phyloP scores from a whole-genome alignment of 2,797 vertebrate species.

The Brotogeris chrysoptera region DNA sequence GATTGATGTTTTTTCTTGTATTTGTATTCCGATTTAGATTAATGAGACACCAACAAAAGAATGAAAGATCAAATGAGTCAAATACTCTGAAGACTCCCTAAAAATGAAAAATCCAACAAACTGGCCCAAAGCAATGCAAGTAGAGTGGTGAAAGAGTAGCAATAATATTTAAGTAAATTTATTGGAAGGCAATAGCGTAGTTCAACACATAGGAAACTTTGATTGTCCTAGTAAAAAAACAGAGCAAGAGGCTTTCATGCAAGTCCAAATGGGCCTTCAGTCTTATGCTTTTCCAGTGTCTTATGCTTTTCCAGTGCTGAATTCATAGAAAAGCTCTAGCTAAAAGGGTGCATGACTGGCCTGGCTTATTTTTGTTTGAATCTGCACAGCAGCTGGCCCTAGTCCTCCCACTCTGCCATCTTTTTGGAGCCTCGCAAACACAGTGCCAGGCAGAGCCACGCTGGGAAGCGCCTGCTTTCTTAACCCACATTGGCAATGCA shows the following conservation, averaged over 20 bases:
- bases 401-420: neutral
- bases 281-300: neutral
- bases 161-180: neutral
- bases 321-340: neutral
- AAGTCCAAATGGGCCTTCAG: neutral
- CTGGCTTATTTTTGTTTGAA: neutral
- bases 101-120: neutral
- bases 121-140: neutral
- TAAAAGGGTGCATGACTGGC: neutral
- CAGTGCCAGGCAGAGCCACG: fast-evolving
- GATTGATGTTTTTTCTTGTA: neutral
- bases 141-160: neutral
- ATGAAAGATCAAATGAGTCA: neutral
- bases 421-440: neutral
- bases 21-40: neutral
- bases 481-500: fast-evolving
- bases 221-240: neutral
- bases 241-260: neutral
- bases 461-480: fast-evolving
- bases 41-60: neutral
- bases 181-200: neutral
- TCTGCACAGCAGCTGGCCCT: neutral
- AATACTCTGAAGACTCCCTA: neutral
- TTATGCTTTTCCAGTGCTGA: neutral
- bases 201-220: neutral